These are phyloP conservation scores for Eulemur rubriventer DNA, from an alignment of 2,797 vertebrate species.

Conservation along the genomic window DNA sequence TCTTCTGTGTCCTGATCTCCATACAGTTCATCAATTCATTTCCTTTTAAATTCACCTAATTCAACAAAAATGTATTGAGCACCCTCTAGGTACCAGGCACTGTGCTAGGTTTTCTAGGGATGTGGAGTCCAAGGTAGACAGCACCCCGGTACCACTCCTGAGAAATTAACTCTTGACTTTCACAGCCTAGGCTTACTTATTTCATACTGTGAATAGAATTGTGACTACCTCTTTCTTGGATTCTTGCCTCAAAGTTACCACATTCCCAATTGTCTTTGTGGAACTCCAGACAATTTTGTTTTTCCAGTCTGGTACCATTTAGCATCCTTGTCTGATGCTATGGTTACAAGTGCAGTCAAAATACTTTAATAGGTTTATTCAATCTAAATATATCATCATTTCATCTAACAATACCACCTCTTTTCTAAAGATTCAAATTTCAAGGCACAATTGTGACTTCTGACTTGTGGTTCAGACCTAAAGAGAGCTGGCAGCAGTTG, in stretches of 20 bases:
- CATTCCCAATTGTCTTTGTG: not conserved
- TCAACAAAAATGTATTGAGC: not conserved
- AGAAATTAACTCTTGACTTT: not conserved
- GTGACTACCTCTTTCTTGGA: not conserved
- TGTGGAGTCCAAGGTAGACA: not conserved
- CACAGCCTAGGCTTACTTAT: not conserved
- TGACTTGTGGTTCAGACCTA: not conserved
- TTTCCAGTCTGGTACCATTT: not conserved
- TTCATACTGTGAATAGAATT: not conserved
- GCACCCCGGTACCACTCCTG: rapidly evolving
- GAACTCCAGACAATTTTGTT: not conserved
- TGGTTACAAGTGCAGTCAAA: not conserved
- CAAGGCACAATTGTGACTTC: not conserved
- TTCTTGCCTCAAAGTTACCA: not conserved
- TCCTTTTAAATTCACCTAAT: not conserved
- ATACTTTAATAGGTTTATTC: not conserved
- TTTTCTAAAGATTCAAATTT: not conserved
- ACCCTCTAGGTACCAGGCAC: not conserved
- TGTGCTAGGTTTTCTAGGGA: not conserved
- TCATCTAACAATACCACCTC: not conserved
- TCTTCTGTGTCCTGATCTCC: not conserved
- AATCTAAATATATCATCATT: not conserved
- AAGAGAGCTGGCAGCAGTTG: not conserved
- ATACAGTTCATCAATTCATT: not conserved
- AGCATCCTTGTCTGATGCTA: not conserved